A percentile compares a stretch with the other conserved stretches of the same genome.
Evolutionary conservation across 2,888 invertebrate genomes (phyloP).

Genomic region (Chouioia cunea): DNA sequence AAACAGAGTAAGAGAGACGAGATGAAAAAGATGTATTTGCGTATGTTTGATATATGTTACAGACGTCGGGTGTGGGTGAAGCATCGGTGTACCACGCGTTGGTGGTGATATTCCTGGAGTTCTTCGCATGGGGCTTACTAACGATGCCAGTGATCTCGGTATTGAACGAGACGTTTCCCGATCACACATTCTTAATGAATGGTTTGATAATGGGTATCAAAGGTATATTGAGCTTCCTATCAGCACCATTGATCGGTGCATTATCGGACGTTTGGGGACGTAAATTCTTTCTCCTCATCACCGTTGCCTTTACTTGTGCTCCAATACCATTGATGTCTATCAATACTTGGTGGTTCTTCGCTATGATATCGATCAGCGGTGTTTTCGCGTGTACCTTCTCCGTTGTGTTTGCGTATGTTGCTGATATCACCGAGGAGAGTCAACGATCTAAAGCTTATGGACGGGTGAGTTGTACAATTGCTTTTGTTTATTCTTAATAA

Average conservation of each 20-base stretch:
- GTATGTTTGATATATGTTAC: conserved; percentile 62
- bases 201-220: conserved; percentile 99
- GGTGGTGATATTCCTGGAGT: conserved; percentile 99
- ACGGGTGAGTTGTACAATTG: conserved; percentile 73
- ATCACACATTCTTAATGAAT: conserved; percentile 99
- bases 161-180: conserved; percentile 96
- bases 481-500: conserved; percentile 17
- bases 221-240: conserved; percentile 96
- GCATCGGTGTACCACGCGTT: conserved; percentile 98
- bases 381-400: conserved; percentile 99
- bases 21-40: too few species aligned
- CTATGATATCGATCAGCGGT: conserved; percentile 98
- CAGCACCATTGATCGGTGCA: conserved; percentile 97
- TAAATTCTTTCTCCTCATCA: conserved; percentile 96
- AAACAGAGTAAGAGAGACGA: too few species aligned
- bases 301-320: conserved; percentile 98
- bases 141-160: conserved; percentile 97
- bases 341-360: conserved; percentile 99
- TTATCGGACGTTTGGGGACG: conserved; percentile 98
- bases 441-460: conserved; percentile 96
- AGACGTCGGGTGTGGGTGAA: conserved; percentile 90
- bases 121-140: conserved; percentile 99
- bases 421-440: conserved; percentile 97
- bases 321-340: conserved; percentile 99
- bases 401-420: conserved; percentile 99